A percentile compares a stretch with the other conserved stretches of the same genome.
Evolutionary conservation across 2,797 vertebrate species (phyloP).

Genomic region (Chiroxiphia lanceolata): DNA sequence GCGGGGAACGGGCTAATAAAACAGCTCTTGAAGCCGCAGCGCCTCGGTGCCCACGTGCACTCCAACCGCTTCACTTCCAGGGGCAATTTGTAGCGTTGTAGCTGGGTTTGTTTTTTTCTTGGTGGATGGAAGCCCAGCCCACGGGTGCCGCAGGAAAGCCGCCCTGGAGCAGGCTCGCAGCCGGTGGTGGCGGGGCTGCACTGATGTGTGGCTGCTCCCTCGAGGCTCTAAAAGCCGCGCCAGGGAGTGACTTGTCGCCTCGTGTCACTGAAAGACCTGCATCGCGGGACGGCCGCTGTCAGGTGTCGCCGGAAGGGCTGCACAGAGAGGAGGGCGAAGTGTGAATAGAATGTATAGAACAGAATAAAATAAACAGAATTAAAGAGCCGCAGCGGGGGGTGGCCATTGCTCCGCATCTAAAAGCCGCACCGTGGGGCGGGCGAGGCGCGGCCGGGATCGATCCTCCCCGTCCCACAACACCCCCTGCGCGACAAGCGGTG

Average conservation of each 20-base stretch:
- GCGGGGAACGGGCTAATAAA: background rate
- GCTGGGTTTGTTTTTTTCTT: background rate
- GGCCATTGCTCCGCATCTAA: too few species aligned
- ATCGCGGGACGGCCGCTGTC: too few species aligned
- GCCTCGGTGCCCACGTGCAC: background rate
- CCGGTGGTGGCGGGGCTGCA: too few species aligned
- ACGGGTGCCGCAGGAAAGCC: background rate
- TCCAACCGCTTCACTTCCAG: background rate
- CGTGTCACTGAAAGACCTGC: background rate
- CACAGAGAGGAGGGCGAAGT: background rate
- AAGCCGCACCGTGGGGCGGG: background rate
- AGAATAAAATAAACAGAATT: background rate
- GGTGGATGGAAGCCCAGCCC: background rate
- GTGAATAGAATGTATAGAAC: background rate
- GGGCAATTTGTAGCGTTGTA: background rate
- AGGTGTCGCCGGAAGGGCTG: background rate
- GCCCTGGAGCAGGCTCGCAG: background rate
- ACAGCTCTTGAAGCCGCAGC: background rate
- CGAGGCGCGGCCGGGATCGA: too few species aligned
- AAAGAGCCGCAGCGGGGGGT: too few species aligned
- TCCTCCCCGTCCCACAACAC: too few species aligned
- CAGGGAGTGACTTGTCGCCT: background rate
- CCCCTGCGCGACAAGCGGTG: too few species aligned
- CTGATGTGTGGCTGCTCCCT: too few species aligned
- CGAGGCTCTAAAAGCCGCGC: background rate